Evolutionary conservation across 2,888 invertebrate species (phyloP).

Genomic region (Miltochrista miniata): DNA sequence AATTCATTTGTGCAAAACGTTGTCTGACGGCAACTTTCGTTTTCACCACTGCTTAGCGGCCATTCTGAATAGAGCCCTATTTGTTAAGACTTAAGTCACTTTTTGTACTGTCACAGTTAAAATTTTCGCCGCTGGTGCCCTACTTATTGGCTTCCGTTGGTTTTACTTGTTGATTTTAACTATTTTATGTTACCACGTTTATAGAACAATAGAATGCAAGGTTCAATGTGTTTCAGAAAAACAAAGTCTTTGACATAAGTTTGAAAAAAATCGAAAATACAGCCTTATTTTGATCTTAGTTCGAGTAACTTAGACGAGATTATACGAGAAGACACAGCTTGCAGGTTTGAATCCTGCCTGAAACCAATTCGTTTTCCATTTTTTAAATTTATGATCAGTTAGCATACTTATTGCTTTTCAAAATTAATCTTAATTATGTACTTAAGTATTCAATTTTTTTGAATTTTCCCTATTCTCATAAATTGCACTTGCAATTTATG

Average conservation of each 20-base stretch:
- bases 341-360: no score
- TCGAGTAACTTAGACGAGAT: no score
- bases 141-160: conserved; percentile 70
- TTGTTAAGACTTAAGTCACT: conserved; percentile 23
- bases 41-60: conserved; percentile 55
- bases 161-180: conserved; percentile 72
- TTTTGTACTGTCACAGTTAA: conserved; percentile 41
- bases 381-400: no score
- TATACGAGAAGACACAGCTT: no score
- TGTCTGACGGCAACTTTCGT: conserved; percentile 70
- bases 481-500: no score
- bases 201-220: conserved; percentile 47
- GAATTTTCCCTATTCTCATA: no score
- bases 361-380: no score
- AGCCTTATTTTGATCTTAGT: neutral
- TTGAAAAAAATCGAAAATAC: no score
- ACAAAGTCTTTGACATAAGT: neutral
- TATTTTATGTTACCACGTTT: conserved; percentile 58
- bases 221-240: conserved; percentile 24
- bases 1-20: conserved; percentile 78
- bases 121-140: conserved; percentile 76
- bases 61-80: conserved; percentile 46
- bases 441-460: no score
- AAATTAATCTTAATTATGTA: no score
- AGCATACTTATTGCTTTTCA: no score